Conservation (phyloP, 2,113 vertebrate species). For the Catharus fuscescens region DNA sequence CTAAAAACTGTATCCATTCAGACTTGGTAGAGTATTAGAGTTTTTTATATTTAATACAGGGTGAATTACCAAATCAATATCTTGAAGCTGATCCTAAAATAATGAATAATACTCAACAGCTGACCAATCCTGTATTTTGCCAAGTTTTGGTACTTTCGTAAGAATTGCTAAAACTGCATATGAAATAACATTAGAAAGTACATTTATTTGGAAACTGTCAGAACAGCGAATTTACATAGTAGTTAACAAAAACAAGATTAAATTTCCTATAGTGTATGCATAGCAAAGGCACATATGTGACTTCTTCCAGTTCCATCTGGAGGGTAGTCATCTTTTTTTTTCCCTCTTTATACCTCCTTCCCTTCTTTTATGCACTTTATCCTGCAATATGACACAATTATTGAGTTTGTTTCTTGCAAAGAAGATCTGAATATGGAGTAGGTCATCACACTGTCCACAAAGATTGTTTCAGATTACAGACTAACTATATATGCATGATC, state of each 20-base stretch:
- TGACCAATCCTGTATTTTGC: background rate
- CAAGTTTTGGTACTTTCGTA: background rate
- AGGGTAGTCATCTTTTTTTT: background rate
- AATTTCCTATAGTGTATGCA: background rate
- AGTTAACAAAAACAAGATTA: background rate
- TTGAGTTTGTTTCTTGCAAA: background rate
- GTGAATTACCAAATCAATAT: background rate
- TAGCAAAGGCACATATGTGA: background rate
- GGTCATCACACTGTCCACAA: background rate
- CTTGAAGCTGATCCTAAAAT: background rate
- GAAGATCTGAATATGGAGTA: background rate
- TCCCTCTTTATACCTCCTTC: background rate
- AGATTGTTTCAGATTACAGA: background rate
- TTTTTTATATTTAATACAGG: background rate
- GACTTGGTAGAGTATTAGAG: background rate
- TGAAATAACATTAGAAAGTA: background rate
- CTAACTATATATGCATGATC: background rate
- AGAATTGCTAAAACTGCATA: background rate
- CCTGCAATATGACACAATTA: background rate
- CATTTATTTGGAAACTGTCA: background rate
- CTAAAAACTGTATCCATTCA: background rate
- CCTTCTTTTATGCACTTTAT: background rate
- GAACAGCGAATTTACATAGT: background rate
- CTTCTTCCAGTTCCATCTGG: background rate
- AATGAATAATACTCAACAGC: background rate